These are phyloP conservation scores for Brachyhypopomus occidentalis DNA, from an alignment of 2,113 vertebrate species.

Conservation along the genomic window DNA sequence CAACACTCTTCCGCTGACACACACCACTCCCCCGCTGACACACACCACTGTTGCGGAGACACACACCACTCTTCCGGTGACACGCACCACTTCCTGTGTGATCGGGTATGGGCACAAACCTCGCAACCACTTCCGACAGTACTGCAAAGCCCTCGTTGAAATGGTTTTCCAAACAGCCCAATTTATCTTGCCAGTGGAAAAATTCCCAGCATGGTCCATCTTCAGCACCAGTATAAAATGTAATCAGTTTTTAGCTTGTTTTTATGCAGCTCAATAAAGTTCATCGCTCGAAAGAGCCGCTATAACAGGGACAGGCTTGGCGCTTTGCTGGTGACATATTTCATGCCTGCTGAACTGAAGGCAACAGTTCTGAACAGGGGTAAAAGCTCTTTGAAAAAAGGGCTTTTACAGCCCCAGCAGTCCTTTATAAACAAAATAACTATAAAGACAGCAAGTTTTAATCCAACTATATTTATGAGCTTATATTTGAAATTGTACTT, in stretches of 20 bases:
- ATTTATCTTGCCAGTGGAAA: slow-evolving; percentile 40
- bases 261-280: slow-evolving; percentile 56
- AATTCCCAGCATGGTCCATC: slow-evolving; percentile 38
- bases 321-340: slow-evolving; percentile 40
- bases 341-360: slow-evolving; percentile 42
- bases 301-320: slow-evolving; percentile 46
- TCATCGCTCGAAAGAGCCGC: slow-evolving; percentile 42
- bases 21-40: too few relatives aligned
- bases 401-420: slow-evolving; percentile 37
- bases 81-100: background rate
- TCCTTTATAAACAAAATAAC: slow-evolving; percentile 49
- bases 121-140: background rate
- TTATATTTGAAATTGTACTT: slow-evolving; percentile 34
- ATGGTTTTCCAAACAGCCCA: slow-evolving; percentile 32
- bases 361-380: slow-evolving; percentile 14
- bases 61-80: too few relatives aligned
- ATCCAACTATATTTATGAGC: slow-evolving; percentile 41
- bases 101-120: background rate
- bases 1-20: too few relatives aligned
- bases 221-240: slow-evolving; percentile 49
- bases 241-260: slow-evolving; percentile 59
- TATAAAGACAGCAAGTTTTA: slow-evolving; percentile 39
- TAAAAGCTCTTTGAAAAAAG: slow-evolving; percentile 34
- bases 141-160: slow-evolving; percentile 6
- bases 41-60: too few relatives aligned